Base-by-base conservation (phyloP, 2,888 invertebrate species). In the Caenorhabditis auriculariae region DNA sequence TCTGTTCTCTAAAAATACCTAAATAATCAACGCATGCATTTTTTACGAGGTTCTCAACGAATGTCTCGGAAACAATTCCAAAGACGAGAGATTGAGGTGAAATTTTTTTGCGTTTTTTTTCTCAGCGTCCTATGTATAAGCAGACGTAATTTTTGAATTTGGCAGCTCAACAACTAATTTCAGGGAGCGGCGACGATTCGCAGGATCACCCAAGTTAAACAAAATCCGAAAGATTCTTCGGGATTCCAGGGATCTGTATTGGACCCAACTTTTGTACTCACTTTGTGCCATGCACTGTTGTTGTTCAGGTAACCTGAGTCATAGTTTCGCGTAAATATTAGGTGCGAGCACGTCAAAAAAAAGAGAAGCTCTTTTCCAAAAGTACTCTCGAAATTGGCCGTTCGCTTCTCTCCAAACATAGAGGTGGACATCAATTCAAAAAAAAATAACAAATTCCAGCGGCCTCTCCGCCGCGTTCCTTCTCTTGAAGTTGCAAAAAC, bases 271-370 rank as follows among this genome's bases (percentile, higher is more conserved):
- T 60, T 67, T 49, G 70, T 70, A n/a, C 47, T 70, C 44, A 70
- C 70, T n/a, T 39, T 67, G 44, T 67, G 67, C 52, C 65, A 70
- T 60, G 66, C 66, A 21, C 55, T 70, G 26, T 60, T 70, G 39
- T 47, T 70, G 58, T 65, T 70, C 60, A 66, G 66, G 66, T 66
- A 42, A 26, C 15, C 24, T n/a, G n/a, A n/a, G n/a, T n/a, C n/a
- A n/a, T n/a, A n/a, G n/a, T n/a, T n/a, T n/a, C n/a, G n/a, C n/a
- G n/a, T n/a, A n/a, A n/a, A n/a, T n/a, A n/a, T n/a, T n/a, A n/a
- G n/a, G n/a, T n/a, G n/a, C n/a, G n/a, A n/a, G n/a, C n/a, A n/a
- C n/a, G n/a, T n/a, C n/a, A 27, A 29, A 15, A 32, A 43, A 32
- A 51, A 52, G 43, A 52, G 15, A 48, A 19, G 6, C 17, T 1